Evolutionary conservation across 2,797 vertebrate species (phyloP).

Genomic region (Apogon talboti): DNA sequence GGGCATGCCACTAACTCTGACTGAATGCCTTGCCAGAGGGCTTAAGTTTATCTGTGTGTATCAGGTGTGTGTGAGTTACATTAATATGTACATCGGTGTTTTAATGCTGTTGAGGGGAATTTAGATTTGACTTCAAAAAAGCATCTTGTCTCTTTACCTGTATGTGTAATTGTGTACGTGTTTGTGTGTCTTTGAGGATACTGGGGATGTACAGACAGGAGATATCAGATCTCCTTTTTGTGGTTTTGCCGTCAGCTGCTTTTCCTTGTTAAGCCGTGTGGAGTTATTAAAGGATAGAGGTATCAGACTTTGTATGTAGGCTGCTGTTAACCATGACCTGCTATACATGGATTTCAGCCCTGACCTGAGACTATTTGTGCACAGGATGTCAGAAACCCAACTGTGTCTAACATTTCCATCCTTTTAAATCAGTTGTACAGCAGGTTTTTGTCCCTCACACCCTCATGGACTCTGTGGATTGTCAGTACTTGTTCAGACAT

Average conservation of each 20-base stretch:
- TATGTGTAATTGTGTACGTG: slow-evolving; percentile 15
- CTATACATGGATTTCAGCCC: slow-evolving; percentile 30
- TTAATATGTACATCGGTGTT: slow-evolving; percentile 25
- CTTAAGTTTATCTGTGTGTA: slow-evolving; percentile 51
- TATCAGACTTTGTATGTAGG: slow-evolving; percentile 23
- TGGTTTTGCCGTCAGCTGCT: slow-evolving; percentile 66
- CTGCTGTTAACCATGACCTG: slow-evolving; percentile 6
- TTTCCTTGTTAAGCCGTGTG: slow-evolving; percentile 32
- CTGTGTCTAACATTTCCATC: background rate
- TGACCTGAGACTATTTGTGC: slow-evolving; percentile 13
- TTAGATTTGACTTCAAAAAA: slow-evolving; percentile 35
- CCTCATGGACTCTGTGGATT: background rate
- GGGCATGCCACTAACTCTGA: slow-evolving; percentile 71
- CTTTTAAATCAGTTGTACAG: slow-evolving; percentile 3
- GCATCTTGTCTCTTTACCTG: slow-evolving; percentile 22
- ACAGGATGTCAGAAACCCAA: slow-evolving; percentile 6
- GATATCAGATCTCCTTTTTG: slow-evolving; percentile 67
- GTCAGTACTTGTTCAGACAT: background rate
- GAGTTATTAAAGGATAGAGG: slow-evolving; percentile 34
- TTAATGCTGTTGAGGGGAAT: slow-evolving; percentile 30
- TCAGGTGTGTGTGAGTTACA: slow-evolving; percentile 25
- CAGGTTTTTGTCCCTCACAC: background rate
- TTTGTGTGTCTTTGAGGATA: slow-evolving; percentile 13
- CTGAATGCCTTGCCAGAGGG: slow-evolving; percentile 72
- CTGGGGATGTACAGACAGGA: slow-evolving; percentile 35